phyloP scores from a whole-genome alignment of 1,140 invertebrate species.

The Ylistrum balloti region DNA sequence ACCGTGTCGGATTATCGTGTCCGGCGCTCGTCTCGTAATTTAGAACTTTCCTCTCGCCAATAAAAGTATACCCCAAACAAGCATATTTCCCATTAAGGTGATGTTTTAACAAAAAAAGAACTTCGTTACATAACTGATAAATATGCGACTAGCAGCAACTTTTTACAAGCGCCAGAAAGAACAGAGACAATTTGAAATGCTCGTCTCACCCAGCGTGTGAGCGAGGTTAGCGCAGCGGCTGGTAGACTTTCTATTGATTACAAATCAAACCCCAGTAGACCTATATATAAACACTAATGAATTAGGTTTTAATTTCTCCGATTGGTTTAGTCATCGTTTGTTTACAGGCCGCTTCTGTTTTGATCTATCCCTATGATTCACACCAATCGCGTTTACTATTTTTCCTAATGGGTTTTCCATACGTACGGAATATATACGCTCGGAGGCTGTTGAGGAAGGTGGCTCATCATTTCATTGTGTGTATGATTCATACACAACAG shows the following conservation, averaged over 20 bases:
- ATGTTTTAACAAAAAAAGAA: neutral
- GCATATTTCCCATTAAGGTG: neutral
- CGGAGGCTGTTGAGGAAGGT: neutral
- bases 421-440: neutral
- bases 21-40: neutral
- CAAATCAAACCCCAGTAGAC: conserved; percentile 31
- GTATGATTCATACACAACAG: conserved; percentile 25
- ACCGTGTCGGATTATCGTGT: neutral
- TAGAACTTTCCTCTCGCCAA: neutral
- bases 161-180: neutral
- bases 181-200: neutral
- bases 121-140: neutral
- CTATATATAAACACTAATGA: conserved; percentile 11
- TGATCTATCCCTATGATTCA: neutral
- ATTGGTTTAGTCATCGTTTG: conserved; percentile 16
- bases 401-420: neutral
- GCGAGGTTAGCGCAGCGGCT: neutral
- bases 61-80: neutral
- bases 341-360: neutral
- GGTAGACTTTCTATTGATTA: neutral
- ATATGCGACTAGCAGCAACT: neutral
- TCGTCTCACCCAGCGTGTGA: neutral
- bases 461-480: neutral
- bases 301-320: conserved; percentile 19
- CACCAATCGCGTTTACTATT: neutral